phyloP scores from a whole-genome alignment of 2,113 vertebrate genomes.

The Emydocephalus ijimae region DNA sequence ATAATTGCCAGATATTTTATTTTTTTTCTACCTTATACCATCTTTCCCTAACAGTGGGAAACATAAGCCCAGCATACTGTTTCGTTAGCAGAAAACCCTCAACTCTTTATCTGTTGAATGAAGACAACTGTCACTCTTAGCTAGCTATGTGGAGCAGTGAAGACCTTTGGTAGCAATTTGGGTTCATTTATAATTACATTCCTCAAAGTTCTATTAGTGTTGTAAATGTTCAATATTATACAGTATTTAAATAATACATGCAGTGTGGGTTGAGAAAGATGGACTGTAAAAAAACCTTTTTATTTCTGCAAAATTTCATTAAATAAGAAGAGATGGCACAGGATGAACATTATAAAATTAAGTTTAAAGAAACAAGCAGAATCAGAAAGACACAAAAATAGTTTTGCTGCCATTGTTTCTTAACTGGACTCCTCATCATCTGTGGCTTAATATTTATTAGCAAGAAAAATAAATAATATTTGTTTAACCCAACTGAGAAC shows the following conservation, averaged over 20 bases:
- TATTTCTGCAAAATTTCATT: neutral
- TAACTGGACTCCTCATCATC: neutral
- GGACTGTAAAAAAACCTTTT: neutral
- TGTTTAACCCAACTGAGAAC: neutral
- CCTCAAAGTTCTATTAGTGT: conserved; percentile 9
- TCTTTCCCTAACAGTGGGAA: neutral
- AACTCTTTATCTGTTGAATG: neutral
- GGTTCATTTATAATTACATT: neutral
- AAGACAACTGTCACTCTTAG: neutral
- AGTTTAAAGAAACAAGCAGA: neutral
- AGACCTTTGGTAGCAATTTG: neutral
- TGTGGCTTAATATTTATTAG: neutral
- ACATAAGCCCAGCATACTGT: neutral
- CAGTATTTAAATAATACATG: neutral
- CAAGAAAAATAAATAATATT: neutral
- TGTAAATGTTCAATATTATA: neutral
- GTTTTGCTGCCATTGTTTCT: neutral
- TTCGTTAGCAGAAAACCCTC: conserved; percentile 14
- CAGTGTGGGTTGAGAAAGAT: neutral
- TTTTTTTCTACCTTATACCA: neutral
- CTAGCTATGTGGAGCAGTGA: neutral
- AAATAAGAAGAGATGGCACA: neutral
- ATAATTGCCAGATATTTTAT: accelerated
- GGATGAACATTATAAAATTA: neutral
- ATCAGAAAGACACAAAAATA: neutral